Evolutionary conservation across 2,888 invertebrate species (phyloP), one percentile per base, ranked within the genome.

Genomic region (Idaea aversata): DNA sequence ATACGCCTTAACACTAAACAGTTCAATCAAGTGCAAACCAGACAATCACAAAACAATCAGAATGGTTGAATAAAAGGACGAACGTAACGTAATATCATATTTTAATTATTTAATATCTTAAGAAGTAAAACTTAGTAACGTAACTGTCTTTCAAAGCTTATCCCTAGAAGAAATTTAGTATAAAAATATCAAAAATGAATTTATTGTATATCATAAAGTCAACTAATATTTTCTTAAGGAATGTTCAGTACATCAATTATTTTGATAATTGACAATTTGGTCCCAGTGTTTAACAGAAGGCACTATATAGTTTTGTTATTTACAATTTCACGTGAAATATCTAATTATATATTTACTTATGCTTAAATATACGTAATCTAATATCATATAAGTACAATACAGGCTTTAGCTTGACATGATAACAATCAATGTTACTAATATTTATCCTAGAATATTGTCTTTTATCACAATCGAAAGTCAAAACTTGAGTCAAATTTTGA

Each of bases 111-210:
- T 77, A 10, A 47, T 47, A 47, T 84, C 83, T 85, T 88, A 73
- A 71, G 79, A 81, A 86, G 82, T 90, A 90, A 90, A 91, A 91
- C 90, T 91, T 86, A 85, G 81, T 88, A 88, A 83, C 84, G 81
- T 88, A 90, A 90, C 87, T 85, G 82, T 86, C 87, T 85, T 85
- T 83, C 81, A 78, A 82, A 65, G 66, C 66, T 68, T 68, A 70
- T 61, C 75, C 73, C 15, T 58, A 80, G 13, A 47, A 47, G 47
- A 47, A 47, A 84, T 84, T 78, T 75, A 62, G 67, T 72, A 81
- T 83, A 84, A 83, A 85, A 78, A 83, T 86, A 85, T 85, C 79
- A 82, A 87, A 86, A 77, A 82, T 82, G 77, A 59, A 4, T 59
- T 77, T 79, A 81, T 78, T 76, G 72, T 75, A 77, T 78, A 79